Evolutionary conservation across 1,140 invertebrate species (phyloP), one percentile per base, ranked within the genome.

Genomic region (Cherax quadricarinatus): DNA sequence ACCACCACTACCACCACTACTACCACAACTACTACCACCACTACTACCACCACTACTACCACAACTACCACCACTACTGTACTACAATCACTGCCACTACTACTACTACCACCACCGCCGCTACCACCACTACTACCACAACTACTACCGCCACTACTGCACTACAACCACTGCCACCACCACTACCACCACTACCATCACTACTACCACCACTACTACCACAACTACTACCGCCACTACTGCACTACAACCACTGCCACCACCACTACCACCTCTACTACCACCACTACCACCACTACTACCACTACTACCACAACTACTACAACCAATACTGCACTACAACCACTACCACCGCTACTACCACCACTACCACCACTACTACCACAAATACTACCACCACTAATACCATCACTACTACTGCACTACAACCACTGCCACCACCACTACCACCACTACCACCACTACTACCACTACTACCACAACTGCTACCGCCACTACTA

Each of bases 31-130:
- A n/a, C n/a, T n/a, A n/a, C n/a, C n/a, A n/a, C n/a, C n/a, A n/a
- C n/a, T n/a, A n/a, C n/a, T n/a, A n/a, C 30, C 49, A 79, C n/a
- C 49, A 79, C n/a, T 24, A 79, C n/a, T 79, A 79, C n/a, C 24
- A 79, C 49, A 14, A 79, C n/a, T 24, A 79, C n/a, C 24, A 79
- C n/a, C n/a, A n/a, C n/a, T n/a, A n/a, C n/a, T n/a, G n/a, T n/a
- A n/a, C n/a, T n/a, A n/a, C n/a, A n/a, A n/a, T n/a, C n/a, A n/a
- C n/a, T n/a, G n/a, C n/a, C 30, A 41, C 30, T 41, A 41, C 30
- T 41, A 41, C 24, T 86, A 3, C 66, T 30, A 41, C 41, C 60
- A 70, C 84, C 84, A 66, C 84, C 84, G 57, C 57, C 60, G 5
- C 57, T 41, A 86, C 84, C 84, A 24, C 16, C 24, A 21, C 3